Percentiles rank a stretch among this genome's conserved stretches.
Conservation (phyloP, 30 jellyfish, hydroid and myxozoan genomes). For the Catostylus mosaicus region DNA sequence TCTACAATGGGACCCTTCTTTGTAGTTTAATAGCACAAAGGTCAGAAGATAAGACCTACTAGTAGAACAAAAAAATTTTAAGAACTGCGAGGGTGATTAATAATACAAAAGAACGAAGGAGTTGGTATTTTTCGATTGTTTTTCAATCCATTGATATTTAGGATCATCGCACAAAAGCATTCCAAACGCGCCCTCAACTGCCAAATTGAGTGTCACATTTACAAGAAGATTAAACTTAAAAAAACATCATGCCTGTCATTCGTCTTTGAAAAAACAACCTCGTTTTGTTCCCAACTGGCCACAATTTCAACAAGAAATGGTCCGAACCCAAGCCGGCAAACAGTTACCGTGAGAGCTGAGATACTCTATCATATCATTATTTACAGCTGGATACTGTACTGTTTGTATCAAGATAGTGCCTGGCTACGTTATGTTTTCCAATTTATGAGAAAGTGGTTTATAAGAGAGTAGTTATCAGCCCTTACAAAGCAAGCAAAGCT, state of each 20-base stretch:
- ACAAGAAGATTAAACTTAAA: slow-evolving; percentile 8
- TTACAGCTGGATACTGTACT: too few relatives aligned
- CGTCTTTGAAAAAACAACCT: background rate
- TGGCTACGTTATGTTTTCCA: too few relatives aligned
- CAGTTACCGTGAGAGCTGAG: too few relatives aligned
- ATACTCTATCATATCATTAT: too few relatives aligned
- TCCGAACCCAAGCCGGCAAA: too few relatives aligned
- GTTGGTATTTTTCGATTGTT: slow-evolving; percentile 7
- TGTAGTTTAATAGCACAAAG: slow-evolving; percentile 23
- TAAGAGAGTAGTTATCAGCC: too few relatives aligned
- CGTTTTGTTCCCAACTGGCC: background rate
- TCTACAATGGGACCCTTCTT: background rate
- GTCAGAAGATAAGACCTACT: slow-evolving; percentile 13
- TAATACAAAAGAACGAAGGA: background rate
- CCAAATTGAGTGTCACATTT: slow-evolving; percentile 8
- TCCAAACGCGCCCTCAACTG: slow-evolving; percentile 17
- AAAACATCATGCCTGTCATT: background rate
- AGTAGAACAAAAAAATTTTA: slow-evolving; percentile 8
- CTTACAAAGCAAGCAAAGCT: too few relatives aligned
- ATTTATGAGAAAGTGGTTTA: too few relatives aligned
- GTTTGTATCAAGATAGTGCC: too few relatives aligned
- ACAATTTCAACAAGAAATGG: slow-evolving; percentile 6
- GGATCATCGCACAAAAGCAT: background rate
- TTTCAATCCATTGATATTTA: background rate
- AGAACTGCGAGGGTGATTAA: slow-evolving; percentile 5